Evolutionary conservation across 2,797 vertebrate genomes (phyloP), one percentile per base, ranked within the genome.

Genomic region (Lates japonicus): DNA sequence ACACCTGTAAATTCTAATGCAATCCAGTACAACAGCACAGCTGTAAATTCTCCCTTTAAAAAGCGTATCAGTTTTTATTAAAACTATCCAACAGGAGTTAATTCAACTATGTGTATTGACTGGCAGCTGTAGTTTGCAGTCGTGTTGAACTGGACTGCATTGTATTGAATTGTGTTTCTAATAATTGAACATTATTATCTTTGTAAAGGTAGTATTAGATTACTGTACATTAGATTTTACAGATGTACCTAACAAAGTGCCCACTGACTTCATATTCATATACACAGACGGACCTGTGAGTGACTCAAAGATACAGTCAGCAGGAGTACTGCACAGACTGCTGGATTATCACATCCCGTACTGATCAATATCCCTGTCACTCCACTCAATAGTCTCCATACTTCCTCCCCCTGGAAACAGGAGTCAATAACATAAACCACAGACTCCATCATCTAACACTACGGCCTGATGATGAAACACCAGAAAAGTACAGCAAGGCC

Each of bases 301-400:
- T 13, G 75, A 76, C 62, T 71, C 58, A 55, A 37, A 69, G 51
- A 77, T 74, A 33, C 63, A 72, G 59, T 44, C 49, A 12, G 35
- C 6, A 29, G 44, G 55, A 78, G 57, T 5, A 16, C 68, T 76
- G 67, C 65, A 68, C 64, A 76, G 63, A 33, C 84, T 51, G 68
- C 80, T 69, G 73, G 57, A 74, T 83, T 86, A 89, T 52, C 37
- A 68, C 68, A 84, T 78, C 73, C 84, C 51, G 52, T 22, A 69
- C 72, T 16, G 68, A 90, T 93, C 88, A 70, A 90, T 90, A 83
- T 31, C 57, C 35, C 61, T 39, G 82, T 87, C 77, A 70, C 78
- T 78, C 46, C 64, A 17, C 74, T 88, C 79, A 75, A 63, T 81
- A 78, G 4, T 61, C 73, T 51, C 57, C 70, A 85, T 77, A 74